Conservation (phyloP, 2,113 vertebrate species). For the Eidolon helvum region DNA sequence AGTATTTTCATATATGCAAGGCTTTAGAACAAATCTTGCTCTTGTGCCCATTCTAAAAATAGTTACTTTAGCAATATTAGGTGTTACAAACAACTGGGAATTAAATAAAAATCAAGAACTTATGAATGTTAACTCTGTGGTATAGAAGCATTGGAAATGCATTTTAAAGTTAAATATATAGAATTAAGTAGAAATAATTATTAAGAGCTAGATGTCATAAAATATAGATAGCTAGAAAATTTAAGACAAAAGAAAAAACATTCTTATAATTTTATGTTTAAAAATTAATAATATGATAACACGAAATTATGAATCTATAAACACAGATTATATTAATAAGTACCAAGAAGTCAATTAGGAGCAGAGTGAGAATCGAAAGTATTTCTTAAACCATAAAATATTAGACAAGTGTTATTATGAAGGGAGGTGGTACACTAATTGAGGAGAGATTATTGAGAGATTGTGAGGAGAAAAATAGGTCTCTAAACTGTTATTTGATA, state of each 20-base stretch:
- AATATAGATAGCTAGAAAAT: not conserved
- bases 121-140: not conserved
- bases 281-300: not conserved
- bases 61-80: not conserved
- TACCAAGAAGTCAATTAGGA: not conserved
- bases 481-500: not conserved
- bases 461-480: not conserved
- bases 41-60: not conserved
- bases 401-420: not conserved
- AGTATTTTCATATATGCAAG: not conserved
- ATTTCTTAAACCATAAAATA: not conserved
- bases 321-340: not conserved
- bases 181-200: not conserved
- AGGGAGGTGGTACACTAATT: not conserved
- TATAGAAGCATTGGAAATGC: not conserved
- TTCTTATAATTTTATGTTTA: not conserved
- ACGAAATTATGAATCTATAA: not conserved
- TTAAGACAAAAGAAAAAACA: not conserved
- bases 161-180: not conserved
- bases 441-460: not conserved
- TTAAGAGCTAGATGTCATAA: not conserved
- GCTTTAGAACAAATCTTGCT: not conserved
- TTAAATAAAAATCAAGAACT: not conserved
- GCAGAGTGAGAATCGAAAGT: not conserved
- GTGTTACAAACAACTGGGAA: not conserved